Percentiles rank a stretch among this genome's conserved stretches.
These are phyloP conservation scores for Dermolepida albohirtum DNA, from an alignment of 2,888 invertebrate genomes.

Conservation along the genomic window DNA sequence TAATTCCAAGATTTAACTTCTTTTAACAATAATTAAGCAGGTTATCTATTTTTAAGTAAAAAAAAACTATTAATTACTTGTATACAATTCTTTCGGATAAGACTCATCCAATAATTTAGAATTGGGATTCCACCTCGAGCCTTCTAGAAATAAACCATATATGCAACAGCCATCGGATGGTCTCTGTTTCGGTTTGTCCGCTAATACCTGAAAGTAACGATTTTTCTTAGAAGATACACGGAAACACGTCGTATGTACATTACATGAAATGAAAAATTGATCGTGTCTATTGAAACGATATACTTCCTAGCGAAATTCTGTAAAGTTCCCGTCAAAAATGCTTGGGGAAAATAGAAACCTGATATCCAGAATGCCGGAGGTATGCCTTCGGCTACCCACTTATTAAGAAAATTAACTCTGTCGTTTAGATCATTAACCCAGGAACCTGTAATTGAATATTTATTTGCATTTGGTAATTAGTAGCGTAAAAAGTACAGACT, in stretches of 20 bases:
- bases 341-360: constrained; percentile 88
- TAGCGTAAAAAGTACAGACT: too few relatives aligned
- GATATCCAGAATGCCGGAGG: constrained; percentile 86
- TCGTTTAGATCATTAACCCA: constrained; percentile 75
- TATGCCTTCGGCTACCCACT: constrained; percentile 76
- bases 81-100: constrained; percentile 76
- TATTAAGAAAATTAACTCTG: constrained; percentile 73
- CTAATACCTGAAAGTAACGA: constrained; percentile 64
- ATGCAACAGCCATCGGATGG: constrained; percentile 74
- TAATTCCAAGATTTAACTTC: too few relatives aligned
- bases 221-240: background rate
- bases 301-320: constrained; percentile 86
- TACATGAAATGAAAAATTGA: constrained; percentile 74
- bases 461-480: background rate
- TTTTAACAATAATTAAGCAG: too few relatives aligned
- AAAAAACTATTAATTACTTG: constrained; percentile 64
- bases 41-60: background rate
- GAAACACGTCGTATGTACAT: background rate
- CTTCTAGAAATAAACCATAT: constrained; percentile 79
- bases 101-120: constrained; percentile 71
- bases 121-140: constrained; percentile 78
- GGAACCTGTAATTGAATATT: constrained; percentile 65
- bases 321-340: constrained; percentile 84
- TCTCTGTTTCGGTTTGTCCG: constrained; percentile 64
- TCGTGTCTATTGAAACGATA: constrained; percentile 80